These are phyloP conservation scores for Polypterus senegalus DNA, from an alignment of 2,113 vertebrate genomes.

Conservation along the genomic window DNA sequence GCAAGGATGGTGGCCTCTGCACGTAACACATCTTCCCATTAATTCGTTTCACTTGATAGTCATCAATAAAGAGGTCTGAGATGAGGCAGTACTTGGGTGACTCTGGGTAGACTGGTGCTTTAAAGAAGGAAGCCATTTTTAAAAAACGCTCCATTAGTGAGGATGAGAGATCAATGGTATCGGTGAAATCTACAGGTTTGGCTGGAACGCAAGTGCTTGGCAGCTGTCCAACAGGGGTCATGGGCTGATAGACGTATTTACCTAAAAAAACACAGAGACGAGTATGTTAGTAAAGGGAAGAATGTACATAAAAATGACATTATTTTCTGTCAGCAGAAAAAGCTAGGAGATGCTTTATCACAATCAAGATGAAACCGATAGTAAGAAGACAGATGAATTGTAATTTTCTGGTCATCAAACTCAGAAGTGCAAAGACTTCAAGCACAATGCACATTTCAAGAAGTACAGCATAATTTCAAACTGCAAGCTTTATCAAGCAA, in stretches of 20 bases:
- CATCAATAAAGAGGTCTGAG: constrained; percentile 86
- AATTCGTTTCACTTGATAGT: constrained; percentile 91
- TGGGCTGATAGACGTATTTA: constrained; percentile 94
- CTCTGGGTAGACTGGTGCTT: constrained; percentile 70
- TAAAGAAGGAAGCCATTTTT: constrained; percentile 77
- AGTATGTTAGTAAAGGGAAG: background rate
- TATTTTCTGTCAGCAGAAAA: constrained; percentile 7
- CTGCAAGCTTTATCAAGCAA: too few species aligned
- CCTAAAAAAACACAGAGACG: constrained; percentile 45
- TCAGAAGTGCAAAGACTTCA: too few species aligned
- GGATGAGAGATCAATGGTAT: constrained; percentile 78
- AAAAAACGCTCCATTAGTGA: constrained; percentile 82
- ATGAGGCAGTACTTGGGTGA: constrained; percentile 86
- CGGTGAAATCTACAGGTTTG: constrained; percentile 48
- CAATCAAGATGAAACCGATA: too few species aligned
- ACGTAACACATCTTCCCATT: constrained; percentile 98
- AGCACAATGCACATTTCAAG: too few species aligned
- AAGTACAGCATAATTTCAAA: too few species aligned
- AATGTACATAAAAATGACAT: constrained; percentile 1
- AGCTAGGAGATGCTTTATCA: too few species aligned
- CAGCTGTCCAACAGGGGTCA: constrained; percentile 88
- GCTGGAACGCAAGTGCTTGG: constrained; percentile 80
- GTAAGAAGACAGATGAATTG: too few species aligned
- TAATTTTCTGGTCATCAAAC: too few species aligned
- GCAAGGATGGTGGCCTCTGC: constrained; percentile 57